Evolutionary conservation across 2,113 vertebrate species (phyloP).

Genomic region (Phrynocephalus versicolor): DNA sequence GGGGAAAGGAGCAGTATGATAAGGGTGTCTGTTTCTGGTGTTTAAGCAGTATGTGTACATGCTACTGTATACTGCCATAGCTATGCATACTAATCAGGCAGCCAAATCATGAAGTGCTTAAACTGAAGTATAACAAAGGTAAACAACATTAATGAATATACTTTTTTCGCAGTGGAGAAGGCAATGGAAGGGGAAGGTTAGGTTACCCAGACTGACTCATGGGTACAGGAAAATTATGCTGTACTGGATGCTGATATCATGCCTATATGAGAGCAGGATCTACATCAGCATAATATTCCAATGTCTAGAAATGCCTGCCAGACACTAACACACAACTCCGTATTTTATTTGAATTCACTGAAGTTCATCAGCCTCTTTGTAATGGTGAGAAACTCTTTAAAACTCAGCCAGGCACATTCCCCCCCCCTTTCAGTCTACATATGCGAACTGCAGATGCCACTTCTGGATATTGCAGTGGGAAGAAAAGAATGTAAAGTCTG

Average conservation of each 20-base stretch:
- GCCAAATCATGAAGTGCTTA: neutral
- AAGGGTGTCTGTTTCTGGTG: neutral
- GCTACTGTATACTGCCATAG: neutral
- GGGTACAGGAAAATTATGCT: neutral
- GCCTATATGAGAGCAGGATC: neutral
- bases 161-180: neutral
- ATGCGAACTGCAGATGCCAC: neutral
- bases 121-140: neutral
- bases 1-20: too few species aligned
- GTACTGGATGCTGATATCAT: neutral
- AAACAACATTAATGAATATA: neutral
- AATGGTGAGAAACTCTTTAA: neutral
- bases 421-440: neutral
- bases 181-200: neutral
- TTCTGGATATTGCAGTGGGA: neutral
- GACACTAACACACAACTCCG: neutral
- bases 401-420: neutral
- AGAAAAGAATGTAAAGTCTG: neutral
- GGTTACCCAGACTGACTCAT: too few species aligned
- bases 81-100: neutral
- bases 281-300: neutral
- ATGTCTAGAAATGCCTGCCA: neutral
- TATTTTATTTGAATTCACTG: neutral
- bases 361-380: neutral
- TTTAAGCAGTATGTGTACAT: neutral